A percentile compares a stretch with the other conserved stretches of the same genome.
Evolutionary conservation across 2,113 vertebrate genomes (phyloP).

Genomic region (Eupsittula cactorum): DNA sequence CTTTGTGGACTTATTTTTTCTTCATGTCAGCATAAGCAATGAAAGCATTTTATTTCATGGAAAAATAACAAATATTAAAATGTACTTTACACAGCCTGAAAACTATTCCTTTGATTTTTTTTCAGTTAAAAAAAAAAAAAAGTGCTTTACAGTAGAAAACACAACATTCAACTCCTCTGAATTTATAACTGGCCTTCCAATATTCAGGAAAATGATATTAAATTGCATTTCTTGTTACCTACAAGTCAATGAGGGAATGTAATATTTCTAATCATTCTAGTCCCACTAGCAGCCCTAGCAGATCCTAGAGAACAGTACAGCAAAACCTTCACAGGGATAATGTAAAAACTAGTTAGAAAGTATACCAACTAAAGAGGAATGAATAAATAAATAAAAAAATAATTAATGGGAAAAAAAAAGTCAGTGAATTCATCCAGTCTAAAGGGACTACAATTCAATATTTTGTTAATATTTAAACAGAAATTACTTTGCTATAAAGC

Average conservation of each 20-base stretch:
- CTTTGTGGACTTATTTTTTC: background rate
- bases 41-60: background rate
- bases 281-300: conserved; percentile 18
- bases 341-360: background rate
- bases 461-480: background rate
- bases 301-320: background rate
- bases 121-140: background rate
- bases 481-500: background rate
- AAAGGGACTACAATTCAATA: background rate
- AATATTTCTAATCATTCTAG: conserved; percentile 37
- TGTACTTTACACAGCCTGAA: background rate
- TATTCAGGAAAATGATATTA: background rate
- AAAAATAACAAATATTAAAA: background rate
- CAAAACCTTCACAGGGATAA: background rate
- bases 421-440: background rate
- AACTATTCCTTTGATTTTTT: background rate
- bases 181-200: background rate
- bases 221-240: background rate
- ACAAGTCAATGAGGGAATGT: background rate
- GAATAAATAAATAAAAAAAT: background rate
- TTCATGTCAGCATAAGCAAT: background rate
- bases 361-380: background rate
- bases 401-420: background rate
- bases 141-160: background rate
- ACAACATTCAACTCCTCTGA: background rate